These are phyloP conservation scores for Cyrtorhinus lividipennis DNA, from an alignment of 1,140 invertebrate species.

Conservation along the genomic window DNA sequence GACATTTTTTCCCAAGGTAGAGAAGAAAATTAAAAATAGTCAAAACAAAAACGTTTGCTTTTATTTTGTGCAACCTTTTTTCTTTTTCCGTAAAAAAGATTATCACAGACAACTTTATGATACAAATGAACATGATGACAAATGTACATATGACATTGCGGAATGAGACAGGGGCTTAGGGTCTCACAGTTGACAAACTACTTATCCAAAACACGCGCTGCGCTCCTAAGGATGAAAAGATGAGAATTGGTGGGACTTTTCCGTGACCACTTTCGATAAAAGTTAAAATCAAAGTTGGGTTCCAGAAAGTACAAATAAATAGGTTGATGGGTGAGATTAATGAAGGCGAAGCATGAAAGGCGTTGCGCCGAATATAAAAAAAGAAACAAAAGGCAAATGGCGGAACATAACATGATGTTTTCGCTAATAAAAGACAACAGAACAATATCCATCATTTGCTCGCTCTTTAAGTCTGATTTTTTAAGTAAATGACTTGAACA, in stretches of 20 bases:
- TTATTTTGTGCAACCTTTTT: slow-evolving; percentile 7
- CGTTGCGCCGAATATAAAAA: too few species aligned
- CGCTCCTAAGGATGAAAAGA: not conserved
- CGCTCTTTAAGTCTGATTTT: slow-evolving; percentile 3
- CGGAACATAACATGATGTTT: slow-evolving; percentile 19
- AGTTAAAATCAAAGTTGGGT: too few species aligned
- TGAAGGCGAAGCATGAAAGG: too few species aligned
- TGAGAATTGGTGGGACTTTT: not conserved
- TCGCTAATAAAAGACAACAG: slow-evolving; percentile 16
- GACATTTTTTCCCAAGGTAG: too few species aligned
- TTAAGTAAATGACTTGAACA: slow-evolving; percentile 15
- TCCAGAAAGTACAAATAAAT: too few species aligned
- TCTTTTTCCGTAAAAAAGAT: slow-evolving; percentile 2
- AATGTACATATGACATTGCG: too few species aligned
- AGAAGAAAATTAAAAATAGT: too few species aligned
- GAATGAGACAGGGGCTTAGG: too few species aligned
- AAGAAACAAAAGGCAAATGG: slow-evolving; percentile 17
- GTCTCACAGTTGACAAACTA: too few species aligned
- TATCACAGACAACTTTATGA: slow-evolving; percentile 5
- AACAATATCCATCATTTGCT: not conserved
- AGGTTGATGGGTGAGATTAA: too few species aligned
- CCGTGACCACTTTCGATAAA: too few species aligned
- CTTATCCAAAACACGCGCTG: too few species aligned
- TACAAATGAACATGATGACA: not conserved
- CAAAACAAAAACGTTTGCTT: not conserved